Conservation (phyloP, 2,113 vertebrate genomes). For the Xenotilapia flavipinnis region DNA sequence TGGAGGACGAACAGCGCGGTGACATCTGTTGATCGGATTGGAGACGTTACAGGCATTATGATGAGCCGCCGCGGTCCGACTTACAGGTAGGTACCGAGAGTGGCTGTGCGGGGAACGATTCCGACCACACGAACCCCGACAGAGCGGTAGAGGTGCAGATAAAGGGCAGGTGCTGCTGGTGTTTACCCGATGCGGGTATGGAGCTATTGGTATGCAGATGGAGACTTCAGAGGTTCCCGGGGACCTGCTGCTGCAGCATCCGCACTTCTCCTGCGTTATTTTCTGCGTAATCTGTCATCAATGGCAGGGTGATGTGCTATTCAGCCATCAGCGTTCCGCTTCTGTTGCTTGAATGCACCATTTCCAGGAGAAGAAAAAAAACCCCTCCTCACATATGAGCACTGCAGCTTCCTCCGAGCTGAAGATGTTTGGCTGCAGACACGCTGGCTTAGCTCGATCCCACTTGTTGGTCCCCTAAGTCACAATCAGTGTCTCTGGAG, state of each 20-base stretch:
- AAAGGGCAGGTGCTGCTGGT: neutral
- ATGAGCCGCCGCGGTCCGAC: slow-evolving; percentile 46
- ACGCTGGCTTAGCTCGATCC: neutral
- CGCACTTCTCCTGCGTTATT: neutral
- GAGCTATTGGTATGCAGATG: slow-evolving; percentile 44
- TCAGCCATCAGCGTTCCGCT: neutral
- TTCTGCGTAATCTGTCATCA: neutral
- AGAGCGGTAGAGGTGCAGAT: neutral
- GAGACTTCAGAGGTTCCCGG: slow-evolving; percentile 25
- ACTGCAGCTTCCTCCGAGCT: neutral
- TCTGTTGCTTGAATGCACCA: slow-evolving; percentile 9
- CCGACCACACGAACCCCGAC: neutral
- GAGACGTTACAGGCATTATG: slow-evolving; percentile 47
- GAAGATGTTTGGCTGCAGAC: neutral
- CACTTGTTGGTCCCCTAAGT: slow-evolving; percentile 52
- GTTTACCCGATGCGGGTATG: slow-evolving; percentile 11
- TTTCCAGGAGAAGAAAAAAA: neutral
- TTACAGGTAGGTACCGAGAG: slow-evolving; percentile 45
- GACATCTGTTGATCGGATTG: slow-evolving; percentile 58
- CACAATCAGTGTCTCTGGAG: neutral
- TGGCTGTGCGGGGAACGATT: neutral
- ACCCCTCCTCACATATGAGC: neutral
- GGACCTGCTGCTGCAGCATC: slow-evolving; percentile 21
- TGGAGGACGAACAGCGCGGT: neutral
- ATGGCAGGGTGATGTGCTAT: slow-evolving; percentile 26